A percentile compares a stretch with the other conserved stretches of the same genome.
Conservation (phyloP, 2,797 vertebrate genomes). For the Neosilurus mollespiculum region DNA sequence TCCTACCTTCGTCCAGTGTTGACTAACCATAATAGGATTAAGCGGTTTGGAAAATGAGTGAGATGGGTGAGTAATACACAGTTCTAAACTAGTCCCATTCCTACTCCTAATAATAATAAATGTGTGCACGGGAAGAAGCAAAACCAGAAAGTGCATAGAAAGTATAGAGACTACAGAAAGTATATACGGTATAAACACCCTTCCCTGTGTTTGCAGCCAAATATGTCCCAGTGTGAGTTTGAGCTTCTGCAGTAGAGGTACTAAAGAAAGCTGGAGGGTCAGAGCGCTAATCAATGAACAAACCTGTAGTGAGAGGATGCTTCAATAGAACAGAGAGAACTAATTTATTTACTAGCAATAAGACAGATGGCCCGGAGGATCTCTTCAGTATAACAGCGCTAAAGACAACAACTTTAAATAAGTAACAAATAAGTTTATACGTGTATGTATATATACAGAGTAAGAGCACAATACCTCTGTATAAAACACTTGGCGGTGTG, state of each 20-base stretch:
- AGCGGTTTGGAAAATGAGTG: too few species aligned
- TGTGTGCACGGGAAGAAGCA: too few species aligned
- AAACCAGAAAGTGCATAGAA: constrained; percentile 2
- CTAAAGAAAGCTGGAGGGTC: constrained; percentile 51
- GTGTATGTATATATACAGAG: background rate
- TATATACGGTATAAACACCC: background rate
- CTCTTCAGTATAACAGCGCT: background rate
- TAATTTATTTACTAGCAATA: constrained; percentile 54
- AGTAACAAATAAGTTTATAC: background rate
- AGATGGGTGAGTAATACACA: background rate
- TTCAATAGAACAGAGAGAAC: constrained; percentile 59
- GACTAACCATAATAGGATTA: too few species aligned
- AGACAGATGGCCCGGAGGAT: constrained; percentile 29
- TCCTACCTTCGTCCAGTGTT: too few species aligned
- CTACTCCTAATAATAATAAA: background rate
- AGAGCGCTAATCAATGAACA: constrained; percentile 66
- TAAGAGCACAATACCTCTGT: too few species aligned
- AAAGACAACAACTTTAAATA: constrained; percentile 1
- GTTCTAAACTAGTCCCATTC: background rate
- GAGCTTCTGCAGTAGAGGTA: constrained; percentile 14
- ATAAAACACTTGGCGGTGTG: background rate
- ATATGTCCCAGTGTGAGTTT: constrained; percentile 6
- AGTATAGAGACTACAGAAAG: background rate
- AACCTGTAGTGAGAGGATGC: constrained; percentile 53
- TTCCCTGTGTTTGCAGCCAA: constrained; percentile 19